Evolutionary conservation across 1,140 invertebrate species (phyloP).

Genomic region (Trissolcus basalis): DNA sequence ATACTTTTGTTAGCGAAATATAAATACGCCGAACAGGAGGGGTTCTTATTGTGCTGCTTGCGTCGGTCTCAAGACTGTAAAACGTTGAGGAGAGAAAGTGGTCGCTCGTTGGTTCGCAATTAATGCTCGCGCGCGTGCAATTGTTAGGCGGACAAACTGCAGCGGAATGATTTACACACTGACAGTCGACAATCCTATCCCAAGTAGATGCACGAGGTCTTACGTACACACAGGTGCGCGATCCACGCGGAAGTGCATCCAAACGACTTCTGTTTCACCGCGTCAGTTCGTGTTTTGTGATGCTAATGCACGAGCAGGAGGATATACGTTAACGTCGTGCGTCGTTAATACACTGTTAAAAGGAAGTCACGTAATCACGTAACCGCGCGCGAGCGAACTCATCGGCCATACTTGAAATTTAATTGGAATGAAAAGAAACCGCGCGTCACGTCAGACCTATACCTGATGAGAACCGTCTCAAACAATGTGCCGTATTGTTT

Average conservation of each 20-base stretch:
- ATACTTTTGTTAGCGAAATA: slow-evolving; percentile 27
- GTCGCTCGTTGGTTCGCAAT: slow-evolving; percentile 54
- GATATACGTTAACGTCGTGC: slow-evolving; percentile 46
- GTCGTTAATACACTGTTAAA: slow-evolving; percentile 59
- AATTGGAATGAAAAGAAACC: slow-evolving; percentile 56
- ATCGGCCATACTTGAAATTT: slow-evolving; percentile 46
- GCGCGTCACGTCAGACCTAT: slow-evolving; percentile 42
- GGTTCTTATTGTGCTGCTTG: slow-evolving; percentile 26
- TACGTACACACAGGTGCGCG: slow-evolving; percentile 42
- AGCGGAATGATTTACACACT: slow-evolving; percentile 57
- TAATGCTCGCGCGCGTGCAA: slow-evolving; percentile 55
- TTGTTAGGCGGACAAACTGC: slow-evolving; percentile 59
- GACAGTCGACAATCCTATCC: slow-evolving; percentile 45
- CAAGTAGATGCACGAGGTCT: slow-evolving; percentile 37
- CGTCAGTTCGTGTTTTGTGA: slow-evolving; percentile 55
- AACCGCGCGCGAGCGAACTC: slow-evolving; percentile 35
- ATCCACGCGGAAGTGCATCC: slow-evolving; percentile 50
- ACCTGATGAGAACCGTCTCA: slow-evolving; percentile 30
- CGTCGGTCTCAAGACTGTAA: slow-evolving; percentile 34
- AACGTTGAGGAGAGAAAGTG: slow-evolving; percentile 54
- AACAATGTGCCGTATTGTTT: slow-evolving; percentile 35
- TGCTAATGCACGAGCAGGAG: slow-evolving; percentile 47
- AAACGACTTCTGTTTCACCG: slow-evolving; percentile 61
- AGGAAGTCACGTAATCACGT: slow-evolving; percentile 59
- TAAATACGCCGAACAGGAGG: neutral